These are phyloP conservation scores for Oryzias sinensis DNA, from an alignment of 2,797 vertebrate genomes.

Conservation along the genomic window DNA sequence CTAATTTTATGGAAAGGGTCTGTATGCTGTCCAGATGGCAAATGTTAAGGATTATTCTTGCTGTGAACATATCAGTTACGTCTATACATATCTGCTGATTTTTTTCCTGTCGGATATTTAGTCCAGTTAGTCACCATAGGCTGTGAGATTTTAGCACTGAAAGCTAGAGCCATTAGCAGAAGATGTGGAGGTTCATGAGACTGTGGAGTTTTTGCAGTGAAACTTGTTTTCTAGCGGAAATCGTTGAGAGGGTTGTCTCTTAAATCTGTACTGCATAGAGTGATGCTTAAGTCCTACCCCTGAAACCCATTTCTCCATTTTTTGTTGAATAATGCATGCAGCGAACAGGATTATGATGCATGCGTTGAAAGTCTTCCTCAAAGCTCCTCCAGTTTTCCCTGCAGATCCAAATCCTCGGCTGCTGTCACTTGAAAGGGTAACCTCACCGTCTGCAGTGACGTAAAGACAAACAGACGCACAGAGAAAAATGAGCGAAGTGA, in stretches of 20 bases:
- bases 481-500: conserved; percentile 15
- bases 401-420: not conserved
- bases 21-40: conserved; percentile 12
- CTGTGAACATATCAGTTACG: not conserved
- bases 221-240: no score
- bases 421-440: not conserved
- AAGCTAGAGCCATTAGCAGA: not conserved
- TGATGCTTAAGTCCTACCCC: no score
- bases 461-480: conserved; percentile 10
- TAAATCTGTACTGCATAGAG: no score
- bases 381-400: not conserved
- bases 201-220: not conserved
- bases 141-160: no score
- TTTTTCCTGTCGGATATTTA: conserved; percentile 1
- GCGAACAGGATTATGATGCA: not conserved
- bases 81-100: not conserved
- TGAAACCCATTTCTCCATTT: no score
- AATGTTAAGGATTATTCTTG: not conserved
- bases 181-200: conserved; percentile 6
- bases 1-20: not conserved
- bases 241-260: no score
- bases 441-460: not conserved
- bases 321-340: no score
- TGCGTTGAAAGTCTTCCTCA: not conserved
- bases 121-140: not conserved